Conservation (phyloP, 2,797 vertebrate species). For the Morelia viridis region DNA sequence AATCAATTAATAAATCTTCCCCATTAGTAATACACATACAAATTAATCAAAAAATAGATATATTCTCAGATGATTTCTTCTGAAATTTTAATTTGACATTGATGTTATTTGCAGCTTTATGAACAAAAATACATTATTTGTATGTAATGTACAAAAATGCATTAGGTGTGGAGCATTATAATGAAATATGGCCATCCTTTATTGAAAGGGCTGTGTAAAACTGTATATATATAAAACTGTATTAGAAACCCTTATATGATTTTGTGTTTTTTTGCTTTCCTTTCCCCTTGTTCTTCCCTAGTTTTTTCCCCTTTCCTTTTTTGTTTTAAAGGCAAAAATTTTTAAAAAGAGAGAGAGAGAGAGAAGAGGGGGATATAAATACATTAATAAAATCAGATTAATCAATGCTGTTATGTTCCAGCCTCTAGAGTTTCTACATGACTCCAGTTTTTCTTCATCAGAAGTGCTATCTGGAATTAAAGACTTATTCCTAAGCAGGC, state of each 20-base stretch:
- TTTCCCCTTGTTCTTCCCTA: neutral
- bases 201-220: neutral
- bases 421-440: neutral
- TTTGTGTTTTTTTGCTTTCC: neutral
- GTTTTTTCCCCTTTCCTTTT: neutral
- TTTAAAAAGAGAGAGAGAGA: neutral
- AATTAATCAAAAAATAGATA: neutral
- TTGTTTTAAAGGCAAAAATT: neutral
- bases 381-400: neutral
- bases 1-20: neutral
- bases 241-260: neutral
- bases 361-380: neutral
- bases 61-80: neutral
- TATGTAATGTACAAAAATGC: neutral
- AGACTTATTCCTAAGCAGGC: neutral
- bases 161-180: neutral
- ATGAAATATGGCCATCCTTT: neutral
- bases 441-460: neutral
- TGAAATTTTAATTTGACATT: neutral
- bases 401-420: neutral
- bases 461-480: neutral
- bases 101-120: neutral
- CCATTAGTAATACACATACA: too few relatives aligned
- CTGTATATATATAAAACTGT: neutral
- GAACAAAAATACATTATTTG: neutral